Evolutionary conservation across 2,797 vertebrate species (phyloP).

Genomic region (Nasua narica): DNA sequence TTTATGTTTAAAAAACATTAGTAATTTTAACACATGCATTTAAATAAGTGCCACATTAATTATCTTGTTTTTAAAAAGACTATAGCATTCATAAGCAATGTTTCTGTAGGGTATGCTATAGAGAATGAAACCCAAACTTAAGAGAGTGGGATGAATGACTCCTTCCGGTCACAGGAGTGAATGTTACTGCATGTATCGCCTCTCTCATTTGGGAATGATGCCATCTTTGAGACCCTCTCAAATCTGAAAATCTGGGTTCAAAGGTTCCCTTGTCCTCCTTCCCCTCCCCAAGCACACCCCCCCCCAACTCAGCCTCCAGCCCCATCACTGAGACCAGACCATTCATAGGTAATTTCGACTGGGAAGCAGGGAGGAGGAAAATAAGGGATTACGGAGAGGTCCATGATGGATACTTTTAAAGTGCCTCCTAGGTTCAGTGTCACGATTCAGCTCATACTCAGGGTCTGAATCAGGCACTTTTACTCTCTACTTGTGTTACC

Average conservation of each 20-base stretch:
- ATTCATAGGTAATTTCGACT: background rate
- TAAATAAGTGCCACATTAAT: background rate
- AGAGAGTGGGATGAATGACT: background rate
- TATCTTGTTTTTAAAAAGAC: slow-evolving; percentile 11
- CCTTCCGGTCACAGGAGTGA: background rate
- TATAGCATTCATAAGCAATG: background rate
- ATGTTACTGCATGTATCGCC: background rate
- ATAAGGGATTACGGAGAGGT: background rate
- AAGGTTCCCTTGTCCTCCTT: background rate
- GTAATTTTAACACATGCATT: slow-evolving; percentile 1
- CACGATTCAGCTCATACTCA: background rate
- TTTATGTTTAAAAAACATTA: background rate
- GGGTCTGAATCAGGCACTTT: background rate
- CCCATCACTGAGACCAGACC: background rate
- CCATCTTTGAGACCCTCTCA: background rate
- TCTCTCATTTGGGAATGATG: background rate
- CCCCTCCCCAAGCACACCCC: no score
- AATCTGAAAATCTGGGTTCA: background rate
- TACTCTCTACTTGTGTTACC: background rate
- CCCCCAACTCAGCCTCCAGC: background rate
- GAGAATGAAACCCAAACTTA: background rate
- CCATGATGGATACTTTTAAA: background rate
- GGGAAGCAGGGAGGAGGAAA: background rate
- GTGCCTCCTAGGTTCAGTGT: background rate
- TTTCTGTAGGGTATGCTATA: background rate